These are phyloP conservation scores for Clitarchus hookeri DNA, from an alignment of 2,888 invertebrate species.

Conservation along the genomic window DNA sequence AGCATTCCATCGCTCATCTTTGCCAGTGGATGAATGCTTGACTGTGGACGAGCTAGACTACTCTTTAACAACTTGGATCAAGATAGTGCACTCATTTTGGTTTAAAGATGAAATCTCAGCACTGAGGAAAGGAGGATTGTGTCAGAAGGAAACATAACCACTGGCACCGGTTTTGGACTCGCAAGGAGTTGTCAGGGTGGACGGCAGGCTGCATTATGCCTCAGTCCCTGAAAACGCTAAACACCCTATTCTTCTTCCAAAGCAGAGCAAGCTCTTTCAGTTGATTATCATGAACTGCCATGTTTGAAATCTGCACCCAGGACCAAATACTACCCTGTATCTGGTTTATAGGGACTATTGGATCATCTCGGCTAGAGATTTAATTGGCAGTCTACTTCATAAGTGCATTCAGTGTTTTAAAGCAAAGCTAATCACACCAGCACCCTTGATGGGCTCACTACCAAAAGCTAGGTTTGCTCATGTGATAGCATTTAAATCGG, in stretches of 20 bases:
- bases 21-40: background rate
- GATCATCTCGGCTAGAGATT: background rate
- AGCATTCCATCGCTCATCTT: background rate
- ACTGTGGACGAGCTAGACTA: background rate
- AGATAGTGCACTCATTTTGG: background rate
- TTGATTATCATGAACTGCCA: background rate
- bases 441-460: background rate
- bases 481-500: background rate
- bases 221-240: background rate
- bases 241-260: background rate
- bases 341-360: background rate
- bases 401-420: background rate
- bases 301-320: background rate
- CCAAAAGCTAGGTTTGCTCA: background rate
- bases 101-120: background rate
- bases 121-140: background rate
- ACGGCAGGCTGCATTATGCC: background rate
- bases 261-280: background rate
- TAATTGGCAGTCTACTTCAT: background rate
- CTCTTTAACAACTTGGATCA: background rate
- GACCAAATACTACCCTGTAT: background rate
- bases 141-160: too few relatives aligned
- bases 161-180: background rate
- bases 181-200: conserved; percentile 14
- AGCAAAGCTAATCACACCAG: background rate